Evolutionary conservation across 1,140 invertebrate genomes (phyloP).

Genomic region (Epicauta chinensis): DNA sequence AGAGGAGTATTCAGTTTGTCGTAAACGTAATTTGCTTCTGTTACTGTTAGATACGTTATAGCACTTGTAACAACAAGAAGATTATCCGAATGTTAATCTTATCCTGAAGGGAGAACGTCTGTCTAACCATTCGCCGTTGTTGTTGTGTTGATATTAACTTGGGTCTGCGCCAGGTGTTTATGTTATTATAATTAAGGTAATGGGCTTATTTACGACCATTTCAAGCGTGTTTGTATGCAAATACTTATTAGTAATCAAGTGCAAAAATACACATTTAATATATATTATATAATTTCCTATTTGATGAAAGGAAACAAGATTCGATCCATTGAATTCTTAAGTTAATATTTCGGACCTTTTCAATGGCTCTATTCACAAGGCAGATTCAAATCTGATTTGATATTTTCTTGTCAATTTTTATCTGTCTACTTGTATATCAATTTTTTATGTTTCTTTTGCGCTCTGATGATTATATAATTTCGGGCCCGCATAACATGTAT

Average conservation of each 20-base stretch:
- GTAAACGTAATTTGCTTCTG: neutral
- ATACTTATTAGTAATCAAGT: neutral
- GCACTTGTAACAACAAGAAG: slow-evolving; percentile 18
- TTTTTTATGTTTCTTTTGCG: too few species aligned
- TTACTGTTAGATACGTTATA: neutral
- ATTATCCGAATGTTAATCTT: slow-evolving; percentile 14
- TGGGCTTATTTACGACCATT: slow-evolving; percentile 18
- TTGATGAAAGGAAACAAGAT: too few species aligned
- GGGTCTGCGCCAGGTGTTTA: slow-evolving; percentile 17
- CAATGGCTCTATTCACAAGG: too few species aligned
- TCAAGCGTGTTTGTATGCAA: slow-evolving; percentile 12
- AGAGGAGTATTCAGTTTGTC: neutral
- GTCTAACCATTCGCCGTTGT: neutral
- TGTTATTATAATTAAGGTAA: slow-evolving; percentile 19
- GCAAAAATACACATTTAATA: too few species aligned
- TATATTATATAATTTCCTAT: too few species aligned
- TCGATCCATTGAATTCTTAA: too few species aligned
- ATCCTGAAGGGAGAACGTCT: slow-evolving; percentile 7
- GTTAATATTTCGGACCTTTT: too few species aligned
- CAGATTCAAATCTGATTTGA: too few species aligned
- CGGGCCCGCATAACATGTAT: too few species aligned
- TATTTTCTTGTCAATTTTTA: too few species aligned
- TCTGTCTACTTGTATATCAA: too few species aligned
- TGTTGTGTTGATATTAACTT: slow-evolving; percentile 13
- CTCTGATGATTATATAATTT: too few species aligned